These are phyloP conservation scores for Argyrosomus regius DNA, from an alignment of 2,797 vertebrate genomes.

Conservation along the genomic window DNA sequence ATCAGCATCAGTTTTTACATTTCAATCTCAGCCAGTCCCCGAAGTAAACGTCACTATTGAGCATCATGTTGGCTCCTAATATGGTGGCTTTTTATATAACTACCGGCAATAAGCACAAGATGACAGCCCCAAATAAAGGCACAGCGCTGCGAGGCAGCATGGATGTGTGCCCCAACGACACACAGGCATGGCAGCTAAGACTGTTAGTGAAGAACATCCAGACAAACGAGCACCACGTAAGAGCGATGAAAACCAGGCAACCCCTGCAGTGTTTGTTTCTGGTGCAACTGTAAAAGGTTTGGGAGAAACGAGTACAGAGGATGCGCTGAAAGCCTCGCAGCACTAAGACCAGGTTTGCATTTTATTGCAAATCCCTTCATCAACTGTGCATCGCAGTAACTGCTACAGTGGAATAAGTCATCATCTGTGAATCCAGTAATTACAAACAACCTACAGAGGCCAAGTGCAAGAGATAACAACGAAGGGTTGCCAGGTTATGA, in stretches of 20 bases:
- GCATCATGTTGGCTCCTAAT: constrained; percentile 38
- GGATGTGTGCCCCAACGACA: constrained; percentile 19
- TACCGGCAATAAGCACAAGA: constrained; percentile 34
- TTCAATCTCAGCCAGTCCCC: constrained; percentile 19
- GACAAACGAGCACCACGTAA: constrained; percentile 2
- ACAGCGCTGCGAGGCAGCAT: constrained; percentile 9
- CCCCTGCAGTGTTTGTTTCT: background rate
- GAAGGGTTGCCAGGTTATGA: constrained; percentile 2
- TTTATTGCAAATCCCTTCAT: background rate
- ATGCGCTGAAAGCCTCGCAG: background rate
- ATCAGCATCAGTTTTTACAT: constrained; percentile 28
- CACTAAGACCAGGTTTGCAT: background rate
- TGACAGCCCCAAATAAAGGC: constrained; percentile 52
- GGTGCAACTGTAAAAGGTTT: background rate
- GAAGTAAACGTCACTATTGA: constrained; percentile 28
- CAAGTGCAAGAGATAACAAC: background rate
- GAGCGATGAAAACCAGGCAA: background rate
- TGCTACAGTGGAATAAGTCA: background rate
- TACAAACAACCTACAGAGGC: constrained; percentile 2
- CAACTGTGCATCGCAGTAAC: background rate
- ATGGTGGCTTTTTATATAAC: constrained; percentile 56
- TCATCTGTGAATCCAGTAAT: constrained; percentile 20
- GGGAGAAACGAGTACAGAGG: background rate
- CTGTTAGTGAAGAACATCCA: constrained; percentile 24
- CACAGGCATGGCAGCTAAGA: constrained; percentile 28